These are phyloP conservation scores for Clivina fossor DNA, from an alignment of 2,888 invertebrate species.

Conservation along the genomic window DNA sequence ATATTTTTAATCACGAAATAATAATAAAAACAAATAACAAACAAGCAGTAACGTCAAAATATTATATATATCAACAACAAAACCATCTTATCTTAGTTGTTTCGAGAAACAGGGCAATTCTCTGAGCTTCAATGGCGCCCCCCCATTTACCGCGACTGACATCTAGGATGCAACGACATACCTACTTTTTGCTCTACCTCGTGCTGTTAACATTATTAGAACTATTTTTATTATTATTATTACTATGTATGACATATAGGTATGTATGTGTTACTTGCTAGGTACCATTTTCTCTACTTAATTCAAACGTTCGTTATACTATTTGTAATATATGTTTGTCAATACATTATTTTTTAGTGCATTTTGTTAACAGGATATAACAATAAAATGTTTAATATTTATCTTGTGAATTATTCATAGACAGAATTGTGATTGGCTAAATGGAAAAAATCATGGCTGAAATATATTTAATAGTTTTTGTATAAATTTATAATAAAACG, in stretches of 20 bases:
- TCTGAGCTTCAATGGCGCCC: slow-evolving; percentile 43
- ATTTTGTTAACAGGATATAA: too few relatives aligned
- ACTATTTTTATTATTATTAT: too few relatives aligned
- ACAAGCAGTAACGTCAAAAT: slow-evolving; percentile 13
- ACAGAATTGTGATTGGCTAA: too few relatives aligned
- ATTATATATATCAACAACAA: slow-evolving; percentile 22
- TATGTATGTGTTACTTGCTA: too few relatives aligned
- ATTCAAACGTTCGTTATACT: neutral
- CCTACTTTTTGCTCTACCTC: slow-evolving; percentile 13
- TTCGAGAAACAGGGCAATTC: slow-evolving; percentile 51
- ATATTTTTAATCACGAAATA: neutral
- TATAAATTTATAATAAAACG: too few relatives aligned
- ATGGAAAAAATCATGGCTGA: too few relatives aligned
- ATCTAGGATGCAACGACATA: slow-evolving; percentile 9
- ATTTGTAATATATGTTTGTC: neutral
- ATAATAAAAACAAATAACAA: slow-evolving; percentile 2
- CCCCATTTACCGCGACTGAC: slow-evolving; percentile 15
- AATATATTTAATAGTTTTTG: too few relatives aligned
- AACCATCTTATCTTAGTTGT: slow-evolving; percentile 19
- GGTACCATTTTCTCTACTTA: slow-evolving; percentile 19
- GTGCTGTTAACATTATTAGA: slow-evolving; percentile 19
- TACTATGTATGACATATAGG: too few relatives aligned
- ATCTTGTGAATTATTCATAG: too few relatives aligned
- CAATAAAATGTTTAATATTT: too few relatives aligned
- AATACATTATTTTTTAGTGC: neutral